These are phyloP conservation scores for Hipparchia semele DNA, from an alignment of 2,888 invertebrate genomes.

Conservation along the genomic window DNA sequence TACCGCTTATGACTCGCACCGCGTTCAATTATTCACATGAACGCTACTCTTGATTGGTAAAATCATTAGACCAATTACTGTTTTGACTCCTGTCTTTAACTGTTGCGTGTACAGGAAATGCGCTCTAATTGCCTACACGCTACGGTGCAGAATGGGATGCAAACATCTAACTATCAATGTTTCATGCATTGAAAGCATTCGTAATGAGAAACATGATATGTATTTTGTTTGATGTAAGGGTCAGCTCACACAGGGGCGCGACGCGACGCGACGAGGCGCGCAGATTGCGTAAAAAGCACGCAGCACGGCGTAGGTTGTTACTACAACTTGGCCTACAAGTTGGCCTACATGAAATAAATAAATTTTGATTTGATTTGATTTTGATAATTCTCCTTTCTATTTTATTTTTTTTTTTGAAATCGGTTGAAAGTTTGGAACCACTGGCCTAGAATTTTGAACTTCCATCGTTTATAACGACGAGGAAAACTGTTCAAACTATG, in stretches of 20 bases:
- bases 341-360: too few relatives aligned
- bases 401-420: too few relatives aligned
- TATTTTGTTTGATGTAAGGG: slow-evolving; percentile 2
- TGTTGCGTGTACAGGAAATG: slow-evolving; percentile 11
- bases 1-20: slow-evolving; percentile 14
- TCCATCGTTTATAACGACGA: too few relatives aligned
- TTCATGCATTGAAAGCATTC: slow-evolving; percentile 15
- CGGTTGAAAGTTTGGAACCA: too few relatives aligned
- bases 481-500: too few relatives aligned
- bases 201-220: slow-evolving; percentile 18
- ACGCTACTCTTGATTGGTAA: slow-evolving; percentile 38
- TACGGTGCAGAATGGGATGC: not conserved
- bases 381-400: too few relatives aligned
- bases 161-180: slow-evolving; percentile 5
- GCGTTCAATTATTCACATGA: slow-evolving; percentile 34
- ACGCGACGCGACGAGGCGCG: too few relatives aligned
- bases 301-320: too few relatives aligned
- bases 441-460: too few relatives aligned
- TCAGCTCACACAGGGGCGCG: not conserved
- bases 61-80: slow-evolving; percentile 40
- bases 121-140: not conserved
- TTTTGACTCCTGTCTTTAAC: slow-evolving; percentile 30
- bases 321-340: too few relatives aligned
- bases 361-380: too few relatives aligned
- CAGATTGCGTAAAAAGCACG: too few relatives aligned